Evolutionary conservation across 92 coral and sea anemone genomes (phyloP), one percentile per base, ranked within the genome.

Genomic region (Palythoa grandis): DNA sequence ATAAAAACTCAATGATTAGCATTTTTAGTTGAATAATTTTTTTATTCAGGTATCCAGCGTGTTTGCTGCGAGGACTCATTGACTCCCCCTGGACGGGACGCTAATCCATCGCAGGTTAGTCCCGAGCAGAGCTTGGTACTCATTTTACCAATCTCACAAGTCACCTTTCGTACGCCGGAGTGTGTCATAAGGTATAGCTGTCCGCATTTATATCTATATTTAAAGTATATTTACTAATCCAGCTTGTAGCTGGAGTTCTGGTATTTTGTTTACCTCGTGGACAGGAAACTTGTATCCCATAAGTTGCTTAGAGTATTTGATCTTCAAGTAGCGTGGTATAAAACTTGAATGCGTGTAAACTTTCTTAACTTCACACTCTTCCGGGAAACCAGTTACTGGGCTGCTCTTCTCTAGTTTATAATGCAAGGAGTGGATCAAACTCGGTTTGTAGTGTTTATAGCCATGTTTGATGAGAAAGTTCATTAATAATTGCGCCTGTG

Each of bases 261-360:
- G 4, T 11, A 57, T 71, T 29, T 71, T 15, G 37, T 17, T 52
- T 77, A 90, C 93, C 93, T 90, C 93, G 38, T 87, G 76, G 56
- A 83, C 75, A 2, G 70, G 83, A 47, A 87, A 50, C 52, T 74
- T 48, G 60, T 82, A 76, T 16, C 88, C 88, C 82, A 87, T 43
- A 20, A 84, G 58, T 48, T 40, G 83, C 69, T 87, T 56, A 22
- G 79, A 76, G 71, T 90, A 83, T 69, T 78, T 90, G 47, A 90
- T 57, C 86, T 84, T 87, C 72, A 90, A 52, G 52, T 75, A 87
- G 15, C 93, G 86, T 11, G 93, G 90, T 47, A 90, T 37, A 2
- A 72, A 77, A 72, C 93, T 90, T 20, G 86, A 19, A 23, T 84
- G 79, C 9, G 93, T 83, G 83, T 90, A 89, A 2, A 76, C 90